Percentiles rank a stretch among this genome's conserved stretches.
phyloP scores from a whole-genome alignment of 2,888 invertebrate species.

The Tineola bisselliella region DNA sequence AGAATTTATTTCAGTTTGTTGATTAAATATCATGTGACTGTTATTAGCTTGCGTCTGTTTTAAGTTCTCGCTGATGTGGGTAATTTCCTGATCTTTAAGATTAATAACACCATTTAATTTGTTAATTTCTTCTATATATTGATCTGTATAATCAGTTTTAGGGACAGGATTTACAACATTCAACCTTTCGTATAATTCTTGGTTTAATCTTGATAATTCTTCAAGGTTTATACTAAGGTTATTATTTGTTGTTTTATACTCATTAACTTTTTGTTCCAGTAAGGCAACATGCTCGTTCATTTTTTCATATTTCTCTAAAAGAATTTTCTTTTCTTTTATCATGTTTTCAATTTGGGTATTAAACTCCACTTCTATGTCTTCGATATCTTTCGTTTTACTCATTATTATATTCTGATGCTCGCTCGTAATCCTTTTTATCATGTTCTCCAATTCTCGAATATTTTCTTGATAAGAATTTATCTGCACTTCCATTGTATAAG shows the following conservation, averaged over 20 bases:
- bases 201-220: constrained; percentile 42
- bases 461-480: constrained; percentile 40
- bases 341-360: constrained; percentile 54
- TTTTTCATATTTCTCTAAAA: constrained; percentile 56
- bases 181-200: constrained; percentile 34
- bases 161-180: constrained; percentile 23
- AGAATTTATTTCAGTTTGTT: constrained; percentile 38
- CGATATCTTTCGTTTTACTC: constrained; percentile 51
- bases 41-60: constrained; percentile 33
- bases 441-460: constrained; percentile 49
- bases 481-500: constrained; percentile 38
- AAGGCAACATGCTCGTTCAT: constrained; percentile 55
- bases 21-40: constrained; percentile 26
- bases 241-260: constrained; percentile 42
- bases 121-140: constrained; percentile 67
- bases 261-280: constrained; percentile 40
- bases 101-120: constrained; percentile 59
- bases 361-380: constrained; percentile 54
- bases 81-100: constrained; percentile 58
- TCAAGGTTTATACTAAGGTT: constrained; percentile 37
- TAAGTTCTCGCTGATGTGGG: constrained; percentile 35
- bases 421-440: constrained; percentile 39
- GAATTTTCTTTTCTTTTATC: constrained; percentile 56
- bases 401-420: constrained; percentile 47
- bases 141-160: constrained; percentile 53